These are phyloP conservation scores for Urosaurus nigricauda DNA, from an alignment of 2,797 vertebrate species.

Conservation along the genomic window DNA sequence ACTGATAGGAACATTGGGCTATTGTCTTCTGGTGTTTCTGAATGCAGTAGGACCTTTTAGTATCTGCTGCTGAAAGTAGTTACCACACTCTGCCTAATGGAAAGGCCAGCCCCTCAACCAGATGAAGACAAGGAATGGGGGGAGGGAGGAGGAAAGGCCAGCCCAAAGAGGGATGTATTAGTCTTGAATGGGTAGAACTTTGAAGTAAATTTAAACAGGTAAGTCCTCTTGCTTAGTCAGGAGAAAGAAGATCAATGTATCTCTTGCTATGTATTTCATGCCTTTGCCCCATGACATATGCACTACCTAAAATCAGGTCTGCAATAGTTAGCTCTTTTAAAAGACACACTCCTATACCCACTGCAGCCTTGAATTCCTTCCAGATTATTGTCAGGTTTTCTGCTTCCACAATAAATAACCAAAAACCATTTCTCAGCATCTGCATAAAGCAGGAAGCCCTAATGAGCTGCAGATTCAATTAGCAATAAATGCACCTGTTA, in stretches of 20 bases:
- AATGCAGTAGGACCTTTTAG: too few relatives aligned
- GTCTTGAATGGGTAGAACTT: background rate
- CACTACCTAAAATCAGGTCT: background rate
- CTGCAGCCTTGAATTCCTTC: slow-evolving; percentile 21
- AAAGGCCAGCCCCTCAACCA: too few relatives aligned
- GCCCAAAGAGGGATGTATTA: background rate
- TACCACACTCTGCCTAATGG: background rate
- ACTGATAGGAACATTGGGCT: too few relatives aligned
- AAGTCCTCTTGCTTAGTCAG: background rate
- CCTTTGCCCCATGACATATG: background rate
- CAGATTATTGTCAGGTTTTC: slow-evolving; percentile 21
- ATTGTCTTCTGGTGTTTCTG: too few relatives aligned
- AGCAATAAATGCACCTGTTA: slow-evolving; percentile 42
- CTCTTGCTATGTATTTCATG: background rate
- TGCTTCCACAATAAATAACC: slow-evolving; percentile 13
- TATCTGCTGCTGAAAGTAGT: background rate
- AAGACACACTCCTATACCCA: background rate
- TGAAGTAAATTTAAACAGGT: background rate
- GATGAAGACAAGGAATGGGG: too few relatives aligned
- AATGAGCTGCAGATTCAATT: slow-evolving; percentile 38
- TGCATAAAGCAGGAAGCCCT: slow-evolving; percentile 13
- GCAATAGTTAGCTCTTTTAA: background rate
- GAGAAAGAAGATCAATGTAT: background rate
- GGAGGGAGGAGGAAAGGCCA: background rate
- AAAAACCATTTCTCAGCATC: slow-evolving; percentile 21